Base-by-base conservation (phyloP, 2,113 vertebrate genomes). In the Vanacampus margaritifer region DNA sequence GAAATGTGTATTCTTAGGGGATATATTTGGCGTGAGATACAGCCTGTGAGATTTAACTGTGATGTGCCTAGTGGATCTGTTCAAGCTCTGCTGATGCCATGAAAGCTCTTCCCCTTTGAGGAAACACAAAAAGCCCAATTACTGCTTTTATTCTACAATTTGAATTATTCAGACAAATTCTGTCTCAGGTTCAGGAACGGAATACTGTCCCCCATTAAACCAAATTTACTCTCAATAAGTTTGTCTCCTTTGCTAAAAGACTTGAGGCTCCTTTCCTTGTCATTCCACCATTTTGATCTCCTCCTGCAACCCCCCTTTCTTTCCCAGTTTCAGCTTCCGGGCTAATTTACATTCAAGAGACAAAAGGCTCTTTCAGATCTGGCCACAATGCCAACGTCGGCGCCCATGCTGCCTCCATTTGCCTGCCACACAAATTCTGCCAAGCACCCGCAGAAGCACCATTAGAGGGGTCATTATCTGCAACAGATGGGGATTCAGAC, bases 341-440 rank as follows among this genome's bases (percentile, higher is more conserved):
- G 82, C 83, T 84, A 85, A 91, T 88, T 86, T 86, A 72, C 84
- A 88, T 78, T 71, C 60, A 17, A 12, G 50, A 73, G 71, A 91
- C 90, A 91, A 91, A 86, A 69, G 65, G 69, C 32, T 66, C 87
- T 87, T 89, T 90, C 81, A 89, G 75, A 28, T 46, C 58, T 11
- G 67, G 69, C 74, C 82, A 79, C 86, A 89, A 81, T 84, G 84
- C 83, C 88, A 88, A 67, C 70, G 67, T 72, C 78, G 79, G 80
- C 82, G 84, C 84, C 83, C 71, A 23, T 46, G 66, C 72, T 76
- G 69, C 79, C 70, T 82, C 69, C 59, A 57, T 75, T 83, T 81
- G 74, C 60, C 76, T 75, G 68, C 75, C 79, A 71, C 76, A 77
- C 83, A 70, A 75, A 71, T 71, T 69, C 75, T 58, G 74, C 78